Base-by-base conservation (phyloP, 2,113 vertebrate genomes). In the Probosciger aterrimus region DNA sequence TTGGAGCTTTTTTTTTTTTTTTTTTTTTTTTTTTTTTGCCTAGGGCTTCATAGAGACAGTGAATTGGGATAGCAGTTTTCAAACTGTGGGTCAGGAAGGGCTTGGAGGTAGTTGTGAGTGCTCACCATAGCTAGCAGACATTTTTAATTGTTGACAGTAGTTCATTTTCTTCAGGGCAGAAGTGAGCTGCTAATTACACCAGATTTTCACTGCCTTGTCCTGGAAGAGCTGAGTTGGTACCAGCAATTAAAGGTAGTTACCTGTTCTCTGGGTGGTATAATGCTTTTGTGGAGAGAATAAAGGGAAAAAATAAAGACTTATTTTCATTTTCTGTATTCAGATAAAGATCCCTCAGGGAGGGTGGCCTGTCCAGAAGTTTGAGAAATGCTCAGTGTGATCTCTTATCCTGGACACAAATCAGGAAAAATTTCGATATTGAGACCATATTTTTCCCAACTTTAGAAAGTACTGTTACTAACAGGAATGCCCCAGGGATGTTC, bases 361-460 rank as follows among this genome's bases (percentile, higher is more conserved):
- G 41, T 95, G 94, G 92, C 93, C 93, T 93, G 95, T 95, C 94
- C 60, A 55, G 86, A 91, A 86, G 65, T 92, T 89, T 93, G 77
- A 95, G 94, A 97, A 96, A 84, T 68, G 35, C 46, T 93, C 46
- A 55, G 33, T 75, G 60, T 95, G 92, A 88, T 92, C 85, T 92
- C 68, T 95, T 11, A 37, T 83, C 37, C 94, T 96, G 92, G 95
- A 92, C 52, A 68, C 64, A 81, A 76, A 84, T 84, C 93, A 89
- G 83, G 93, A 95, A 95, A 93, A 93, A 60, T 41, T 39, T 93
- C 43, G 70, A 91, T 93, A 92, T 89, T 93, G 84, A 95, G 91
- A 89, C 89, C 77, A 39, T 91, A 84, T 92, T 95, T 96, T 95
- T 62, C 86, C 83, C 86, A 91, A 78, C 64, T 86, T 95, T 35